Evolutionary conservation across 2,888 invertebrate genomes (phyloP), one percentile per base, ranked within the genome.

Genomic region (Heteromurus nitidus): DNA sequence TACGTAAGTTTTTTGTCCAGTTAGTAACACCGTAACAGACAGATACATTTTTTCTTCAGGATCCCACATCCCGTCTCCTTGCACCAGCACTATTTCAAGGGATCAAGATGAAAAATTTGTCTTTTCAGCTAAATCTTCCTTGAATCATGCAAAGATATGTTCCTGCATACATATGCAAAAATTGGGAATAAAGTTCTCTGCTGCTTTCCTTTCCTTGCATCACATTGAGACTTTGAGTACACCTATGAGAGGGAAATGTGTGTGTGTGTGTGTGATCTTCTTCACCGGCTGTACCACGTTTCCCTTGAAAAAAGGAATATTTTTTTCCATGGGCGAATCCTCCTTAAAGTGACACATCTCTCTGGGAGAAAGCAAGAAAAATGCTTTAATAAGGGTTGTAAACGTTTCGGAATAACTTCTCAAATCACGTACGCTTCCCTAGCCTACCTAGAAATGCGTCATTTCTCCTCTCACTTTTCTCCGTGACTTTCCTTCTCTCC

Each of bases 361-460:
- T 62, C 36, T 31, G 9, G 28, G 62, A 16, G 74, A 53, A 68
- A 36, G 64, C n/a, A 64, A 64, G 64, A 70, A 62, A 79, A 70
- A 70, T 70, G 65, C 79, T 79, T 65, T 70, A 79, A 79, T 79
- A 79, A 70, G 70, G 70, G 55, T 53, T 70, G 79, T 79, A 79
- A 70, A 70, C 70, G 64, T 50, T 60, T 69, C 77, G 55, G 69
- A 77, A 68, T 68, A 68, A 77, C 77, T 64, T 28, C 70, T 79
- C 64, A 77, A 77, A 77, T 77, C 77, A 77, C 77, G 77, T 77
- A 69, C 67, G n/a, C n/a, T n/a, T n/a, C n/a, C n/a, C n/a, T 36
- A 28, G 50, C 62, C 68, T 77, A 11, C 72, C 62, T 62, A 69
- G 30, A 77, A 77, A 77, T 62, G 69, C 67, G 44, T 67, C 69